Evolutionary conservation across 2,888 invertebrate species (phyloP), one percentile per base, ranked within the genome.

Genomic region (Clistopyga incitator): DNA sequence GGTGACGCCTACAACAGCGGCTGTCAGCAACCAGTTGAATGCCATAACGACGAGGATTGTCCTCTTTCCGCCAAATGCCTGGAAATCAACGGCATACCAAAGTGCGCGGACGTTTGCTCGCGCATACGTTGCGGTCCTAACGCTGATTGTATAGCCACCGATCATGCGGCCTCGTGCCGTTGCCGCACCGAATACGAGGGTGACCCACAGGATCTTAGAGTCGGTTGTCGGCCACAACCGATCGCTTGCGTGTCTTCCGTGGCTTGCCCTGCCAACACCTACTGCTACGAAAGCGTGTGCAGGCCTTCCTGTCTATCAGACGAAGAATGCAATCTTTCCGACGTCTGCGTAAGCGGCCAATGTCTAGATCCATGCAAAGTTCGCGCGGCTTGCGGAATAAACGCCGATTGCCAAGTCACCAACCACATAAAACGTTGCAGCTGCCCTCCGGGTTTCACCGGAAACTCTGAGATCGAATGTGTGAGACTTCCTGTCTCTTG

Each of bases 1-100:
- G 98, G 98, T 2, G 97, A 98, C 94, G 96, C 98, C 2, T 97
- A 97, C 89, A 96, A 96, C 86, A 96, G 97, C 90, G 98, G 98
- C 34, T 98, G 98, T 89, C 95, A 95, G 81, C 95, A 96, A 82
- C 96, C 97, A n/a, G 96, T 96, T 42, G 98, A 98, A 93, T 98
- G 98, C 92, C 94, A 95, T 85, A 94, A 95, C 59, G 96, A 98
- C 89, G 94, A 95, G 79, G 98, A 98, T 90, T 98, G 98, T 90
- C 98, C 98, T 6, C 92, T 94, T 47, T 95, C 96, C 82, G 98
- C 98, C 18, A 96, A 96, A 90, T 98, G 98, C 91, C 95, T 96
- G 23, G 95, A 95, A 85, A 94, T 95, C 3, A 96, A 96, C 89
- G 96, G 96, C 59, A 94, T 95, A 71, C 96, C 96, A 59, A 98